Base-by-base conservation (phyloP, 2,888 invertebrate genomes). In the Apodemia zela region DNA sequence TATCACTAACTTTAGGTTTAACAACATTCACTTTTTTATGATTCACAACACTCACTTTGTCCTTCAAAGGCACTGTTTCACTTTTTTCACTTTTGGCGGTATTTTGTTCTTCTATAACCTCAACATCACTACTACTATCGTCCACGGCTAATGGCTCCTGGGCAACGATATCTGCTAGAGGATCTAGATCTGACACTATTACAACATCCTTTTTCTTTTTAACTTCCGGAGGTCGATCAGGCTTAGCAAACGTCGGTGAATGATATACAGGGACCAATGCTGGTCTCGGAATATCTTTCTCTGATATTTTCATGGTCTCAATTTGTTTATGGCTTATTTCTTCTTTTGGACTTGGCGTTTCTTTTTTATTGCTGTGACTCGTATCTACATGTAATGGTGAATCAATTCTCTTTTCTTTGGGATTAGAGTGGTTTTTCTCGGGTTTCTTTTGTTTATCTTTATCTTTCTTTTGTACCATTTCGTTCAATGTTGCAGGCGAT, bases 61-160 rank as follows among this genome's bases (percentile, higher is more conserved):
- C 84, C 76, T 78, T 84, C 11, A 75, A 85, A 89, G 90, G 90
- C 90, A 89, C 90, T 84, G 69, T 71, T 70, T 82, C 82, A 82
- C 80, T 80, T 71, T 77, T 79, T 69, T 81, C 84, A 84, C 81
- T 80, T 76, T 79, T 83, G 69, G 82, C 83, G 66, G 72, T 71
- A 54, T 72, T 75, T 62, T 57, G 57, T 25, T 85, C 87, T 65
- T 89, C 90, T 2, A 92, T 78, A 59, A 92, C 73, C 77, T 92
- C 92, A 0, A 92, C 88, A 49, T 92, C 92, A 82, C 92, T 92
- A 68, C 90, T 90, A 68, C 92, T 92, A 64, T 92, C 92, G 58
- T 92, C 92, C 0, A 90, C 72, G 0, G 85, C 81, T 0, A 87
- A 70, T 0, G 88, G 81, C 64, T 90, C 90, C 2, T 70, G 74